Base-by-base conservation (phyloP, 2,888 invertebrate genomes). In the Dastarcus helophoroides region DNA sequence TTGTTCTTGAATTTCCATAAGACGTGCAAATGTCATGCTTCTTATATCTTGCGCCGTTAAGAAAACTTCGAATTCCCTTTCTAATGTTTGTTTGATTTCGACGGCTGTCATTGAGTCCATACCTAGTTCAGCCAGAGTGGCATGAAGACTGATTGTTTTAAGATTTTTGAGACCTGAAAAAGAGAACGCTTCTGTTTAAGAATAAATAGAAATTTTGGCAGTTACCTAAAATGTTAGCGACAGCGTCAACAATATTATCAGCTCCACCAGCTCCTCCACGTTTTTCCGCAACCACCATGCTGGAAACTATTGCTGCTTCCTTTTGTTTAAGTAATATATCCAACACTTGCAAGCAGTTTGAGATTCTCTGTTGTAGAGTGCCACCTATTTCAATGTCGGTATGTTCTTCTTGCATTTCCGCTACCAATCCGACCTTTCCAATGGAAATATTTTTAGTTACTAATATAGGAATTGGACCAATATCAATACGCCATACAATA, bases 101-200 rank as follows among this genome's bases (percentile, higher is more conserved):
- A 93, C 86, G 0, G 88, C 88, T 90, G 91, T 93, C 67, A 94
- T 76, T 3, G 93, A 93, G 63, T 95, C 93, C 76, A 95, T 83
- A 17, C 94, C 94, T 39, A 95, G 65, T 55, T 94, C 93, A 2
- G 86, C 83, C 2, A 95, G 64, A 0, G 79, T 73, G 2, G 77
- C 70, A 48, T 76, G 74, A n/a, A n/a, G n/a, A n/a, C n/a, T 19
- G n/a, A 19, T 19, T 19, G 6, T 19, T 19, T 6, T 19, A 19
- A 19, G n/a, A 19, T 19, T 19, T 19, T 19, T 8, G 7, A 7
- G 19, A 19, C n/a, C n/a, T n/a, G n/a, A n/a, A n/a, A n/a, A n/a
- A n/a, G n/a, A n/a, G n/a, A n/a, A n/a, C n/a, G n/a, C n/a, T n/a
- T n/a, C n/a, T n/a, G n/a, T n/a, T n/a, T n/a, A n/a, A n/a, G n/a